Base-by-base conservation (phyloP, 2,888 invertebrate species). In the Catonia carolina region DNA sequence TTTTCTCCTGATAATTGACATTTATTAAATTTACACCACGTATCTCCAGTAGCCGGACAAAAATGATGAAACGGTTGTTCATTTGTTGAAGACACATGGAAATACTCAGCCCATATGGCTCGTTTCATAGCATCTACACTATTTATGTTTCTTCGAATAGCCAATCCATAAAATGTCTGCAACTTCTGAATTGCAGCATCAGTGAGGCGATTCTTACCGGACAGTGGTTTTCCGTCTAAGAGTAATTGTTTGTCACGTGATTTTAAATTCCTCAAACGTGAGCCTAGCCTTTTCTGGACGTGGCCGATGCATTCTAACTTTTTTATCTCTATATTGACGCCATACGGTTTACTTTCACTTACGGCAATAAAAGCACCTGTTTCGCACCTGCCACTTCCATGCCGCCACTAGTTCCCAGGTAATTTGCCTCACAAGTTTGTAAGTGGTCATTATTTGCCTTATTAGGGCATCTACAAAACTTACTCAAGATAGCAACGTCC, bases 91-190 rank as follows among this genome's bases (percentile, higher is more conserved):
- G 27, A 27, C 8, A 27, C 27, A 27, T 27, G 27, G 27, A 6
- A 27, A 8, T 6, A 27, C 8, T n/a, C 14, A 14, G 22, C 12
- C 27, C 47, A 47, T 17, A 23, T 14, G 12, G 22, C 47, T 20
- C 22, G 12, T 22, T 47, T 2, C 47, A 47, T 47, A 12, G 14
- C 8, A 14, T 27, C 22, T 12, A 20, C 47, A 47, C 20, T 20
- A 23, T 47, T 8, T 22, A 18, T 42, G 10, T 47, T 47, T 47
- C 47, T 47, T 22, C 47, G 12, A 10, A 47, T 47, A 22, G 47
- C 47, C 2, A 20, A 47, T 47, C 47, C 22, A 47, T 6, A 47
- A 37, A 6, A 37, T 47, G 14, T 23, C 22, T 47, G 47, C 12
- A 23, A 20, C 22, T 47, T 47, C 22, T 47, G 17, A 18, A 42